A percentile compares a stretch with the other conserved stretches of the same genome.
Evolutionary conservation across 35 echinoderm and acorn worm species (phyloP).

Genomic region (Eucidaris tribuloides): DNA sequence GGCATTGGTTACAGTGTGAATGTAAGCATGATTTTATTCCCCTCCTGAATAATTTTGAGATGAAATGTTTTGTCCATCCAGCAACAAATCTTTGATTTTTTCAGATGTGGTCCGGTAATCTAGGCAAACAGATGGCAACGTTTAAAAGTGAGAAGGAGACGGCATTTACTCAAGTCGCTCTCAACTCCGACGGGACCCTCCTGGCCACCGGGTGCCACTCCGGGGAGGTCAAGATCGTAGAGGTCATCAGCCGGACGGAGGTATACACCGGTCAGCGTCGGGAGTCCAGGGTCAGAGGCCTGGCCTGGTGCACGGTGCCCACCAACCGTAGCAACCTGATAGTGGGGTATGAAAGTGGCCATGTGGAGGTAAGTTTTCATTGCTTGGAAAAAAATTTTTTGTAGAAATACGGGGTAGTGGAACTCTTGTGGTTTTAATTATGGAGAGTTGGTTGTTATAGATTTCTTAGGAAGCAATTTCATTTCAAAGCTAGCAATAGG

Average conservation of each 20-base stretch:
- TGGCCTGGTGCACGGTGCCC: conserved; percentile 41
- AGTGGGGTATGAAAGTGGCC: conserved; percentile 57
- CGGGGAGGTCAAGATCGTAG: conserved; percentile 41
- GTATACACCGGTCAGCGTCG: conserved; percentile 24
- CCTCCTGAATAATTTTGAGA: too few species aligned
- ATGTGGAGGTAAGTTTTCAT: conserved; percentile 50
- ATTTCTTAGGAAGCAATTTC: too few species aligned
- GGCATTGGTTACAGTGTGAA: too few species aligned
- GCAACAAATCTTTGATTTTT: not conserved
- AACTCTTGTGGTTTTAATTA: too few species aligned
- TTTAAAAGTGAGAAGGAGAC: conserved; percentile 24
- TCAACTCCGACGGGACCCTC: conserved; percentile 56
- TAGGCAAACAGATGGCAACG: conserved; percentile 54
- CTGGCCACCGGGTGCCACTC: conserved; percentile 75
- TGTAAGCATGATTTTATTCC: too few species aligned
- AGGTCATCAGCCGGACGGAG: conserved; percentile 33
- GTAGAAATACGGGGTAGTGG: too few species aligned
- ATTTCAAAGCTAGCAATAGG: too few species aligned
- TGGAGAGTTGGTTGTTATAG: too few species aligned
- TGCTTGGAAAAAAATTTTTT: not conserved
- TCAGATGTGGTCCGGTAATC: conserved; percentile 95
- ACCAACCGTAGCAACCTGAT: conserved; percentile 2
- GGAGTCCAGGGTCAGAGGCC: conserved; percentile 52
- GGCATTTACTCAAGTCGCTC: conserved; percentile 30
- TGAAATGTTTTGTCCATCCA: too few species aligned